Conservation (phyloP, 2,113 vertebrate genomes). For the Chascanopsetta lugubris region DNA sequence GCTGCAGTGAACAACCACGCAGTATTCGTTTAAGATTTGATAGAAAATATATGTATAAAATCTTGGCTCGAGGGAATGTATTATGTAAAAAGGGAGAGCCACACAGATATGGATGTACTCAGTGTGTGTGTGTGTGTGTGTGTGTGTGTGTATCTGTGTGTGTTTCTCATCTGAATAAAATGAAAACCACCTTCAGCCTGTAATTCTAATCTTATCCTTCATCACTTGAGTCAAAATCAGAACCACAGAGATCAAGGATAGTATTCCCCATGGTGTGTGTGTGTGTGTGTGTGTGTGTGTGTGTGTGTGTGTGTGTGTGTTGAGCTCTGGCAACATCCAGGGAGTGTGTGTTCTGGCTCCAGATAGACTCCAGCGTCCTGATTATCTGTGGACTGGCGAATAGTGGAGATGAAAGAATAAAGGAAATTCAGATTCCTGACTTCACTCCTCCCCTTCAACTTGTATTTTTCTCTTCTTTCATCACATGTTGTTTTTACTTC, state of each 20-base stretch:
- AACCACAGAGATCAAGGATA: slow-evolving; percentile 40
- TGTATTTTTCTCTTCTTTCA: slow-evolving; percentile 2
- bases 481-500: slow-evolving; percentile 1
- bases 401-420: slow-evolving; percentile 23
- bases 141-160: slow-evolving; percentile 21
- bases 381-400: slow-evolving; percentile 32
- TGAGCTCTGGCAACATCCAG: slow-evolving; percentile 30
- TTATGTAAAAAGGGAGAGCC: too few relatives aligned
- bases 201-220: slow-evolving; percentile 48
- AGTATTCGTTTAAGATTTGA: too few relatives aligned
- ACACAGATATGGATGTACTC: too few relatives aligned
- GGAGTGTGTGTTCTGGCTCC: slow-evolving; percentile 26
- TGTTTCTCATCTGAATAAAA: slow-evolving; percentile 46
- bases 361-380: slow-evolving; percentile 36
- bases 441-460: slow-evolving; percentile 1
- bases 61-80: too few relatives aligned
- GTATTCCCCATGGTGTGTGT: slow-evolving; percentile 15
- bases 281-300: background rate
- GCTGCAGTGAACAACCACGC: background rate
- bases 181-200: slow-evolving; percentile 43
- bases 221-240: slow-evolving; percentile 46
- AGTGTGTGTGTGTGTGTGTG: background rate
- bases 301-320: background rate
- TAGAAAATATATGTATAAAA: too few relatives aligned
- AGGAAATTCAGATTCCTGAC: slow-evolving; percentile 9